These are phyloP conservation scores for Mnemiopsis leidyi DNA, from an alignment of 37 sponge, comb jelly and placozoan genomes.

Conservation along the genomic window DNA sequence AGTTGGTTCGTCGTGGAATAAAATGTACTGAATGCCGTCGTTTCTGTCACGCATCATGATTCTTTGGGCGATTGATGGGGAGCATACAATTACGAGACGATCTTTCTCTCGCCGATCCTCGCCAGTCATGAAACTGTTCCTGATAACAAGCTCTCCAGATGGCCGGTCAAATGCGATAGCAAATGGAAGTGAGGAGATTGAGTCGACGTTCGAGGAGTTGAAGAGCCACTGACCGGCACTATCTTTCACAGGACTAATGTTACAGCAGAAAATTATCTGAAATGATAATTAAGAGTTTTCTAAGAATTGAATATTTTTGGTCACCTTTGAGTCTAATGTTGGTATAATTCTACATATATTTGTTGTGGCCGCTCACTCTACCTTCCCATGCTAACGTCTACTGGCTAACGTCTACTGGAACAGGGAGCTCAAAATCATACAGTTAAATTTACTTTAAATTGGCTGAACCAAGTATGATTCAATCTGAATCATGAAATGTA, in stretches of 20 bases:
- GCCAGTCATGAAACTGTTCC: slow-evolving; percentile 7
- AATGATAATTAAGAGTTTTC: background rate
- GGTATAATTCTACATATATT: no score
- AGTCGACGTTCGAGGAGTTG: background rate
- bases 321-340: no score
- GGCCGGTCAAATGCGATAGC: slow-evolving; percentile 29
- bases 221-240: slow-evolving; percentile 41
- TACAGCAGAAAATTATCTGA: slow-evolving; percentile 46
- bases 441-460: background rate
- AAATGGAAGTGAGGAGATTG: background rate
- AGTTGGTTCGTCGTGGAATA: slow-evolving; percentile 60
- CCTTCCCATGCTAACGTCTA: no score
- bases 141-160: background rate
- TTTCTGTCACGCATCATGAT: background rate
- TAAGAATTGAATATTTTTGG: no score
- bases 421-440: background rate
- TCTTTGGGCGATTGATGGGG: background rate
- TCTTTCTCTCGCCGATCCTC: background rate
- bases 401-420: no score
- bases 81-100: slow-evolving; percentile 11
- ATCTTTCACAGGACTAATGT: slow-evolving; percentile 38
- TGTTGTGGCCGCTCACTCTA: no score
- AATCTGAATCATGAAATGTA: no score
- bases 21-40: background rate
- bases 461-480: background rate